Conservation (phyloP, 2,797 vertebrate genomes). For the Etheostoma nigrum region DNA sequence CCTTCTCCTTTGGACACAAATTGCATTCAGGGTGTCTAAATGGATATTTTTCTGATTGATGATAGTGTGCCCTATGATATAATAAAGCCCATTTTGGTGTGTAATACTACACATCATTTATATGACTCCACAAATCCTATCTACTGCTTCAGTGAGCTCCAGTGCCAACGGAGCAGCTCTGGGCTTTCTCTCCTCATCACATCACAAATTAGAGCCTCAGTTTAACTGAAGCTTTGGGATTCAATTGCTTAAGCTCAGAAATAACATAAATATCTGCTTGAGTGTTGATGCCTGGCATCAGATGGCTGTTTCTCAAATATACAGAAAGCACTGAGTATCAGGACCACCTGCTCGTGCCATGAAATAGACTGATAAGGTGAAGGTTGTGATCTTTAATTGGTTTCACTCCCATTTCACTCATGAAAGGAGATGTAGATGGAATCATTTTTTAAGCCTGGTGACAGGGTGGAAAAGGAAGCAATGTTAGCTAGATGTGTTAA, state of each 20-base stretch:
- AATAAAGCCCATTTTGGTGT: slow-evolving; percentile 68
- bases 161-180: slow-evolving; percentile 38
- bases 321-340: slow-evolving; percentile 20
- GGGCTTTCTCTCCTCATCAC: slow-evolving; percentile 56
- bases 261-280: slow-evolving; percentile 21
- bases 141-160: slow-evolving; percentile 51
- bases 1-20: slow-evolving; percentile 34
- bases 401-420: slow-evolving; percentile 66
- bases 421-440: slow-evolving; percentile 61
- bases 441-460: slow-evolving; percentile 48
- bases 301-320: slow-evolving; percentile 37
- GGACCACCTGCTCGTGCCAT: slow-evolving; percentile 41
- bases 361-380: slow-evolving; percentile 65
- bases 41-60: slow-evolving; percentile 60
- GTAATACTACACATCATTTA: slow-evolving; percentile 60
- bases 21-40: slow-evolving; percentile 24
- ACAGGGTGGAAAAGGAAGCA: slow-evolving; percentile 38
- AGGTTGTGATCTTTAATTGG: slow-evolving; percentile 65
- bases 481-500: slow-evolving; percentile 46
- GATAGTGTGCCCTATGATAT: slow-evolving; percentile 51
- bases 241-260: slow-evolving; percentile 35
- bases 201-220: slow-evolving; percentile 55
- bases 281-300: slow-evolving; percentile 23
- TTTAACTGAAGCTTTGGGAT: slow-evolving; percentile 25
- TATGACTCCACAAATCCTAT: slow-evolving; percentile 53